A percentile compares a stretch with the other conserved stretches of the same genome.
Conservation (phyloP, 2,797 vertebrate species). For the Coilia nasus region DNA sequence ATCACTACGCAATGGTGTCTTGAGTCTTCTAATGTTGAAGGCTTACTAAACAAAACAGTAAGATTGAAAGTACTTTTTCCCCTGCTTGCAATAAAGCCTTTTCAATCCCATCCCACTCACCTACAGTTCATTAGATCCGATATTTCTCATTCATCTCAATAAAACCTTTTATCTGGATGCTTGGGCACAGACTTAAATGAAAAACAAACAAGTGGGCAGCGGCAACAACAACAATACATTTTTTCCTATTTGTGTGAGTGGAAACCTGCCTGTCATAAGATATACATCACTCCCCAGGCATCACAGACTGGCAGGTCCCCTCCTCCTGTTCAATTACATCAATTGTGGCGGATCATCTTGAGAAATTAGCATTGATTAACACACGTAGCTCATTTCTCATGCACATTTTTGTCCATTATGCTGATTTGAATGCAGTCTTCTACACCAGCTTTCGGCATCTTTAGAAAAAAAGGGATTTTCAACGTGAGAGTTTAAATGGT, state of each 20-base stretch:
- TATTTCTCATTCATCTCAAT: constrained; percentile 1
- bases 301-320: background rate
- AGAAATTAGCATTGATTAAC: constrained; percentile 60
- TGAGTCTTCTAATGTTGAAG: background rate
- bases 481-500: constrained; percentile 50
- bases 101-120: background rate
- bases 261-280: background rate
- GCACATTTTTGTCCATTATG: constrained; percentile 1
- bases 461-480: constrained; percentile 4
- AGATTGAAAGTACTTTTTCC: background rate
- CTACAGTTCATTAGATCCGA: background rate
- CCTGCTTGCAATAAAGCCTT: background rate
- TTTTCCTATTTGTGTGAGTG: background rate
- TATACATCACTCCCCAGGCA: constrained; percentile 11
- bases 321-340: constrained; percentile 53
- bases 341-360: constrained; percentile 54
- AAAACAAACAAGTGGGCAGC: background rate
- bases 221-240: background rate
- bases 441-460: background rate
- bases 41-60: background rate
- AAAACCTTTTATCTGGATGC: background rate
- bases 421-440: constrained; percentile 14
- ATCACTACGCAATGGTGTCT: background rate
- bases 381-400: constrained; percentile 15
- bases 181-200: background rate